phyloP scores from a whole-genome alignment of 2,113 vertebrate genomes.

The Neotoma lepida region DNA sequence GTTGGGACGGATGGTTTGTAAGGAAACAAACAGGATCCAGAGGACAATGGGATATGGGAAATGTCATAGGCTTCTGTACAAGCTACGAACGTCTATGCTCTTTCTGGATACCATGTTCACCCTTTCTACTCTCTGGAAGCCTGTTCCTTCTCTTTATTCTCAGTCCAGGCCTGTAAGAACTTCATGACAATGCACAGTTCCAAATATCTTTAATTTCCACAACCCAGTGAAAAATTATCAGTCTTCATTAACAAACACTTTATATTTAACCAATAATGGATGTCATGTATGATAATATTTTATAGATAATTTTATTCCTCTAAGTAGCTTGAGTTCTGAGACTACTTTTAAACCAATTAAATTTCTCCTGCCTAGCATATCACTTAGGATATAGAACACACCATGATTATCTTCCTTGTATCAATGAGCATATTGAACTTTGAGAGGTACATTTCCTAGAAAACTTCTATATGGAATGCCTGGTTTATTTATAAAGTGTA shows the following conservation, averaged over 20 bases:
- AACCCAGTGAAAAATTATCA: not conserved
- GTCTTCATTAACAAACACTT: not conserved
- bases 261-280: slow-evolving; percentile 14
- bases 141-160: not conserved
- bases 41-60: not conserved
- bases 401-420: not conserved
- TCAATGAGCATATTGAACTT: not conserved
- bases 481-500: not conserved
- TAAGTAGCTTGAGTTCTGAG: slow-evolving; percentile 27
- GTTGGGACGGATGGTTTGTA: not conserved
- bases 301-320: not conserved
- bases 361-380: not conserved
- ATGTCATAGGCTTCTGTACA: not conserved
- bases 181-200: not conserved
- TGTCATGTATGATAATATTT: not conserved
- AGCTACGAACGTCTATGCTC: too few relatives aligned
- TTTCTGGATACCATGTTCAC: not conserved
- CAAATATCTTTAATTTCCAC: not conserved
- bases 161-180: not conserved
- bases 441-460: not conserved
- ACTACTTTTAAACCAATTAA: not conserved
- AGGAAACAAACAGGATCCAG: not conserved
- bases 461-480: not conserved
- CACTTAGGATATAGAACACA: not conserved
- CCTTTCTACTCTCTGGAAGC: not conserved